Evolutionary conservation across 2,113 vertebrate species (phyloP), one percentile per base, ranked within the genome.

Genomic region (Nanorana parkeri): DNA sequence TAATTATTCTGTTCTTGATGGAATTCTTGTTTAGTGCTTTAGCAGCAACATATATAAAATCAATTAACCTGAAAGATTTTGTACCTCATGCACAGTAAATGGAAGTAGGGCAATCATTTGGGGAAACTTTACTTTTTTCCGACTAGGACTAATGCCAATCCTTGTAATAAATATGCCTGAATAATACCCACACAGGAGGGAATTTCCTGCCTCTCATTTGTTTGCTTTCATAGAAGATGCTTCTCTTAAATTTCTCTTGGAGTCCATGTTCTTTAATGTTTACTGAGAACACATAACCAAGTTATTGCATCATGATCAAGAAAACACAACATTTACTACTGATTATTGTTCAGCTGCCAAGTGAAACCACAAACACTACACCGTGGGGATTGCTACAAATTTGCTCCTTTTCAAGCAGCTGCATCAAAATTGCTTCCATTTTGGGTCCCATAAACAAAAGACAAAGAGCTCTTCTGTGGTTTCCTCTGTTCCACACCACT

Each of bases 181-280:
- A 36, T 29, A 28, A 47, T 1, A 41, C 29, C 55, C 55, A 21
- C 55, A 29, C 66, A 60, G 28, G 47, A 60, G 68, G 54, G 67
- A 51, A 80, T 68, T 71, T 72, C 67, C 56, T 80, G 78, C 68
- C 52, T 78, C 52, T 8, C 20, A 32, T 55, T 17, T 80, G 56
- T 47, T 80, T 77, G 60, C 32, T 69, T 80, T 54, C 23, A 41
- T 28, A 20, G 28, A 72, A 23, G 21, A 28, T 78, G 41, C 41
- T 32, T 56, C 51, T 67, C 20, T 55, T 67, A 17, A 55, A 66
- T 55, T 78, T 55, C 24, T 78, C 29, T 15, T 78, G 47, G 23
- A 47, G 20, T 67, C 29, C 47, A 65, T 41, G 8, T 66, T 66
- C 19, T 78, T 78, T 67, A 28, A 67, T 67, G 26, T 78, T 66